Conservation (phyloP, 2,888 invertebrate species). For the Hypena proboscidalis region DNA sequence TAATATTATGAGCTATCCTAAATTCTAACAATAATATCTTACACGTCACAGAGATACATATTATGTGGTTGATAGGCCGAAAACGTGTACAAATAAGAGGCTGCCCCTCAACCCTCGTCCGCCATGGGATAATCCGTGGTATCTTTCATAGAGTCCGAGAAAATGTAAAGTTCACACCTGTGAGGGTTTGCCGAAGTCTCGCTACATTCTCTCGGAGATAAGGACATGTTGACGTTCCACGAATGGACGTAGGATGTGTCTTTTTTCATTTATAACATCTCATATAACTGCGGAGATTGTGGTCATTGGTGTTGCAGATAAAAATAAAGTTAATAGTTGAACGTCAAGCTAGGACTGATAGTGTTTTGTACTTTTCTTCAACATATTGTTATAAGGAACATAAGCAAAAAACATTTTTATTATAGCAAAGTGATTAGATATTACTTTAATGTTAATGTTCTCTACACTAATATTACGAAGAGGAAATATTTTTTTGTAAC, state of each 20-base stretch:
- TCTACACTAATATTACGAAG: too few relatives aligned
- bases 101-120: constrained; percentile 32
- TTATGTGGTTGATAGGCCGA: constrained; percentile 13
- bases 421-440: too few relatives aligned
- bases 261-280: constrained; percentile 11
- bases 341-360: too few relatives aligned
- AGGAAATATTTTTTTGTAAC: too few relatives aligned
- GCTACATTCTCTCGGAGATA: constrained; percentile 29
- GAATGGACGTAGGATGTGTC: constrained; percentile 12
- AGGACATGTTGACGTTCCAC: constrained; percentile 19
- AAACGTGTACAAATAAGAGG: constrained; percentile 46
- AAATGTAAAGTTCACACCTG: constrained; percentile 51
- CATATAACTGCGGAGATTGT: constrained; percentile 8
- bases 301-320: constrained; percentile 1
- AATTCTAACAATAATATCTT: constrained; percentile 14
- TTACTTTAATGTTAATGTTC: too few relatives aligned
- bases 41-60: constrained; percentile 21
- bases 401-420: too few relatives aligned
- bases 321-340: too few relatives aligned
- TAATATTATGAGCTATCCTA: too few relatives aligned
- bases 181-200: constrained; percentile 30
- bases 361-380: too few relatives aligned
- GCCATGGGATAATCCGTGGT: constrained; percentile 33
- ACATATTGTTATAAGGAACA: too few relatives aligned
- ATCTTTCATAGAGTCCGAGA: constrained; percentile 34